These are phyloP conservation scores for Thera britannica DNA, from an alignment of 2,888 invertebrate genomes.

Conservation along the genomic window DNA sequence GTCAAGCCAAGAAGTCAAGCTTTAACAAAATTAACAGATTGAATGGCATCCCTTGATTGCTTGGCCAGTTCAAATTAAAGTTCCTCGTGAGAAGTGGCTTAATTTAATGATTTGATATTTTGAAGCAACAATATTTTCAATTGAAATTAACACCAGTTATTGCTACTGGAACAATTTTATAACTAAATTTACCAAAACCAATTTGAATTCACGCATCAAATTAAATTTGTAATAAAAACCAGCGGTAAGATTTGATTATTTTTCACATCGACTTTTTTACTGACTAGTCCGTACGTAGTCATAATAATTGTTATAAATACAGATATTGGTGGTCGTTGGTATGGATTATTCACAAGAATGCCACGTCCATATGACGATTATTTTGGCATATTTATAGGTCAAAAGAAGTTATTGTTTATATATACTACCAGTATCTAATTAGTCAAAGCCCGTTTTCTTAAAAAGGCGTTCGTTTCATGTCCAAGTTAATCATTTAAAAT, in stretches of 20 bases:
- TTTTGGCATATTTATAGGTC: too few relatives aligned
- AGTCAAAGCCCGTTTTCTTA: constrained; percentile 25
- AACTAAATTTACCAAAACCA: constrained; percentile 3
- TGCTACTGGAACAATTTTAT: not conserved
- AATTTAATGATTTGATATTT: not conserved
- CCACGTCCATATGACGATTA: too few relatives aligned
- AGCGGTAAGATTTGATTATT: not conserved
- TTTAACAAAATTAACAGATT: constrained; percentile 1
- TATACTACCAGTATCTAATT: not conserved
- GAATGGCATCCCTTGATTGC: not conserved
- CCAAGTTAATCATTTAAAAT: constrained; percentile 28
- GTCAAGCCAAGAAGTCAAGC: constrained; percentile 9
- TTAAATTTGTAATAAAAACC: constrained; percentile 2
- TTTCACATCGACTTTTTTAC: constrained; percentile 3
- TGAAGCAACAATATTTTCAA: not conserved
- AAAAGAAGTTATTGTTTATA: not conserved
- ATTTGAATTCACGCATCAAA: constrained; percentile 6
- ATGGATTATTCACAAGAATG: too few relatives aligned
- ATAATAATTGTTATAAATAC: too few relatives aligned
- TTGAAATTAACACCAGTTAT: not conserved
- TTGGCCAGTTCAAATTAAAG: not conserved
- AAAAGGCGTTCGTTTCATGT: constrained; percentile 31
- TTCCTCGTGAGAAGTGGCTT: not conserved
- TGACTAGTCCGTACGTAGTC: not conserved
- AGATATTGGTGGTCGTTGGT: not conserved